phyloP scores from a whole-genome alignment of 2,797 vertebrate genomes.

The Neosalanx taihuensis region DNA sequence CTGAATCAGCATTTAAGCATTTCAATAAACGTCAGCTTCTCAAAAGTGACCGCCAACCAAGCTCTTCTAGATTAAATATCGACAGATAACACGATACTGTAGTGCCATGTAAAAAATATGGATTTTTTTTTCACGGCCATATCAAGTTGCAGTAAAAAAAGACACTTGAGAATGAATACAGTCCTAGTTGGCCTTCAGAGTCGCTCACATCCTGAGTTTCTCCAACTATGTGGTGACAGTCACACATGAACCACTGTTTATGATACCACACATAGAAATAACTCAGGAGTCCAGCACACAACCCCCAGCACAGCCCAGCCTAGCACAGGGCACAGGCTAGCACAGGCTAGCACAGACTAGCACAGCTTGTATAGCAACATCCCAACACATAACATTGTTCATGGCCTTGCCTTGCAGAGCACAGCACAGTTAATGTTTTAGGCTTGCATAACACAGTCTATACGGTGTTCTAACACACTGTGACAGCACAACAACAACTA shows the following conservation, averaged over 20 bases:
- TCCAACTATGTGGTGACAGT: background rate
- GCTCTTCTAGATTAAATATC: constrained; percentile 64
- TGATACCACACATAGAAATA: too few species aligned
- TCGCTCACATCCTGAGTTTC: background rate
- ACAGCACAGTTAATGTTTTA: background rate
- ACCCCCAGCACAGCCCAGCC: background rate
- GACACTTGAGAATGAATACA: background rate
- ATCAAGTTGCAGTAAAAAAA: constrained; percentile 11
- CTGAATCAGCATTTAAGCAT: constrained; percentile 61
- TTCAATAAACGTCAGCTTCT: constrained; percentile 61
- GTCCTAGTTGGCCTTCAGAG: background rate
- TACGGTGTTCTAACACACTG: too few species aligned
- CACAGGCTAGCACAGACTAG: too few species aligned
- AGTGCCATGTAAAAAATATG: constrained; percentile 34
- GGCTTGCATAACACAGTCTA: background rate
- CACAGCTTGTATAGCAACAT: too few species aligned
- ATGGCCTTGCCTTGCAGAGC: background rate
- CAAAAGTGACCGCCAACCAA: constrained; percentile 36
- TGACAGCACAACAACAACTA: background rate
- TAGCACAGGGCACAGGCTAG: background rate
- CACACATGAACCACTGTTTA: background rate
- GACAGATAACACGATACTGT: constrained; percentile 35
- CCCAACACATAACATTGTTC: background rate
- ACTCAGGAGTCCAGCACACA: background rate
- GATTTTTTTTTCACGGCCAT: constrained; percentile 25